Evolutionary conservation across 2,888 invertebrate genomes (phyloP).

Genomic region (Heliconius aoede): DNA sequence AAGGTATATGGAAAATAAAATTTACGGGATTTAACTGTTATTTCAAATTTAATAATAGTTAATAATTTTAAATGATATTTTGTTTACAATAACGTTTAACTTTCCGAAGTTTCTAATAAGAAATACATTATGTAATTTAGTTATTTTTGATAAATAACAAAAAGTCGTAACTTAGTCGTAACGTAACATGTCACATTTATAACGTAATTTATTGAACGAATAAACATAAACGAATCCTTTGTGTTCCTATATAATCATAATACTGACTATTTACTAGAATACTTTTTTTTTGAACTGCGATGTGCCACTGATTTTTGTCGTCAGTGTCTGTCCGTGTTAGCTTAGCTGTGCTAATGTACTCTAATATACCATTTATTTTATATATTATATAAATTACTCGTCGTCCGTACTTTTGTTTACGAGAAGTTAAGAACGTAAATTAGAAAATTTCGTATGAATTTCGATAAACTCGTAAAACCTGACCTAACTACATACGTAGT

Average conservation of each 20-base stretch:
- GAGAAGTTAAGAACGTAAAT: too few species aligned
- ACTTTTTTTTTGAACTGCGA: too few species aligned
- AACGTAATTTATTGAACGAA: not conserved
- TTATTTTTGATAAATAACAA: not conserved
- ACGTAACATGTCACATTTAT: not conserved
- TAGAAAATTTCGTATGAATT: not conserved
- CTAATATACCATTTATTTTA: too few species aligned
- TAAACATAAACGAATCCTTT: too few species aligned
- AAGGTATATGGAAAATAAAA: too few species aligned
- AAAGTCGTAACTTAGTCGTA: not conserved
- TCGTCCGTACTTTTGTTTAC: too few species aligned
- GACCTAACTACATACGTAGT: not conserved
- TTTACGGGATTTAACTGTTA: not conserved
- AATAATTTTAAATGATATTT: not conserved
- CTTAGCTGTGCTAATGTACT: too few species aligned
- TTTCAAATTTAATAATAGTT: not conserved
- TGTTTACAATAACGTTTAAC: not conserved
- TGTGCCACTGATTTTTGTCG: too few species aligned
- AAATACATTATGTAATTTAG: not conserved
- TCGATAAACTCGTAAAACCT: not conserved
- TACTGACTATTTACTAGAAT: not conserved
- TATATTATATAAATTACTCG: too few species aligned
- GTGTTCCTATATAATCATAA: slow-evolving; percentile 19
- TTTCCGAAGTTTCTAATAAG: not conserved
- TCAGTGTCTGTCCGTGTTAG: too few species aligned